A percentile compares a stretch with the other conserved stretches of the same genome.
Conservation (phyloP, 53 echinoderm and acorn worm species). For the Echinarachnius parma region DNA sequence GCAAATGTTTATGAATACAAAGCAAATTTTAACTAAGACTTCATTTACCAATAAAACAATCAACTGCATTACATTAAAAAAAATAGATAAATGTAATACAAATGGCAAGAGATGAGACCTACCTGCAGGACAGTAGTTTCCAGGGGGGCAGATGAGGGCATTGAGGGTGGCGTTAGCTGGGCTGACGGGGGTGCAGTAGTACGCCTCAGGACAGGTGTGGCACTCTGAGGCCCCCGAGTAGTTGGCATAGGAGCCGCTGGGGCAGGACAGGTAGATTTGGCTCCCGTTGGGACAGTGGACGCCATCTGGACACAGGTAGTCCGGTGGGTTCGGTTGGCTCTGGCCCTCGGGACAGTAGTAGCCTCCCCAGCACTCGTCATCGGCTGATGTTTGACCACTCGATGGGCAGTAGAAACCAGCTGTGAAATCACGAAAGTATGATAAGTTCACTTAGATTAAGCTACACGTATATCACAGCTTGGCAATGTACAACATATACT, state of each 20-base stretch:
- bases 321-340: constrained; percentile 75
- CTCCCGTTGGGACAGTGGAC: constrained; percentile 97
- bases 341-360: constrained; percentile 83
- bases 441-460: too few species aligned
- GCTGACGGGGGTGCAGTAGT: constrained; percentile 75
- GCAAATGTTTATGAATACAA: too few species aligned
- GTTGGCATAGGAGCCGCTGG: constrained; percentile 76
- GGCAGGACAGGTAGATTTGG: constrained; percentile 76
- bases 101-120: constrained; percentile 3
- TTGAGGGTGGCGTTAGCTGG: constrained; percentile 79
- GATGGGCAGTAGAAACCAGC: constrained; percentile 88
- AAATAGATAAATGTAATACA: neutral
- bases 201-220: constrained; percentile 78
- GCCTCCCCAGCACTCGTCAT: constrained; percentile 87
- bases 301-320: constrained; percentile 77
- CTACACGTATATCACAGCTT: too few species aligned
- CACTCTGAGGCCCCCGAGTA: constrained; percentile 88
- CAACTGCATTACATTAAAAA: neutral
- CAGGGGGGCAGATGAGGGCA: constrained; percentile 74
- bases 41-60: too few species aligned
- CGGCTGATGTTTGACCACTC: constrained; percentile 74
- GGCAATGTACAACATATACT: too few species aligned
- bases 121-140: constrained; percentile 90
- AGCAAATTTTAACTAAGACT: too few species aligned
- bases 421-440: too few species aligned